Conservation (phyloP, 2,113 vertebrate genomes). For the Prochilodus magdalenae region DNA sequence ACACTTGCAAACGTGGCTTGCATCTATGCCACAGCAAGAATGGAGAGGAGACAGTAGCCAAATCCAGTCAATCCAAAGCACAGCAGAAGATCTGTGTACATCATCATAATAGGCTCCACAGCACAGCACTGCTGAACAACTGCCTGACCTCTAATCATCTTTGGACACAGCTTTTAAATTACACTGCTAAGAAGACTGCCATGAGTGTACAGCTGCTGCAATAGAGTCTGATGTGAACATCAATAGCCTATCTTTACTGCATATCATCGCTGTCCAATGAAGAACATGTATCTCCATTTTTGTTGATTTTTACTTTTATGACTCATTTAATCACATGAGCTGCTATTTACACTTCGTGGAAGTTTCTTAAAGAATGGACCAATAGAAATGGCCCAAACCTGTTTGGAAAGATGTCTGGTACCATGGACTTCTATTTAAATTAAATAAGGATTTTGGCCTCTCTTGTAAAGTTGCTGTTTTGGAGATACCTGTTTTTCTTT, state of each 20-base stretch:
- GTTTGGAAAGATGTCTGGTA: too few relatives aligned
- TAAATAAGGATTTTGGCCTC: too few relatives aligned
- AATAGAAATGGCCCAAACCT: too few relatives aligned
- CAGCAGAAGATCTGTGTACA: neutral
- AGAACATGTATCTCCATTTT: too few relatives aligned
- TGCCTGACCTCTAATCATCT: neutral
- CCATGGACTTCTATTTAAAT: too few relatives aligned
- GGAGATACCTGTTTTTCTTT: too few relatives aligned
- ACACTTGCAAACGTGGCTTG: neutral
- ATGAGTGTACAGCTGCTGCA: neutral
- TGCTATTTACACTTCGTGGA: too few relatives aligned
- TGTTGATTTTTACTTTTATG: too few relatives aligned
- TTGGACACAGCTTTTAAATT: neutral
- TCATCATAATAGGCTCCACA: neutral
- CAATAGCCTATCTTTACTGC: neutral
- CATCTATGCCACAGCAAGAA: neutral
- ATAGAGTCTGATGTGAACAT: neutral
- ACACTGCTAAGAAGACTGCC: neutral
- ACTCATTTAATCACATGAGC: too few relatives aligned
- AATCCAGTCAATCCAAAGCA: neutral
- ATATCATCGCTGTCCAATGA: too few relatives aligned
- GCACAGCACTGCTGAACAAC: neutral
- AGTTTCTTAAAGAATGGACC: too few relatives aligned
- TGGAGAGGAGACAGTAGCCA: neutral
- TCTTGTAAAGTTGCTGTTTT: too few relatives aligned